Evolutionary conservation across 2,888 invertebrate species (phyloP).

Genomic region (Andrena praecox): DNA sequence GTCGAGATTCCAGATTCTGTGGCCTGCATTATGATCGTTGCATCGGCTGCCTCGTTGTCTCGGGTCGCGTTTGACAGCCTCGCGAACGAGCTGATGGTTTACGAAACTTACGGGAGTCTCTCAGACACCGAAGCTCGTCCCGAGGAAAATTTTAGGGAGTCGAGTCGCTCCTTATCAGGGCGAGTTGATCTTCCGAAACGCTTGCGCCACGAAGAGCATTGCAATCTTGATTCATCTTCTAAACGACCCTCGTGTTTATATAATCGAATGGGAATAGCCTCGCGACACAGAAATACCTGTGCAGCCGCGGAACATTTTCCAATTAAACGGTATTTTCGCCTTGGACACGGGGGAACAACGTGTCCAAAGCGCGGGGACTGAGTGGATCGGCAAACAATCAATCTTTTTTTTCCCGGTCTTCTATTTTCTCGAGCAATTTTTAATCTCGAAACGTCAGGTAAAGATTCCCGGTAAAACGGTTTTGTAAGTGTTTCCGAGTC

Average conservation of each 20-base stretch:
- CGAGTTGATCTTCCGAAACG: no score
- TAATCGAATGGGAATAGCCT: no score
- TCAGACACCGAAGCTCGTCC: not conserved
- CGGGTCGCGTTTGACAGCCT: not conserved
- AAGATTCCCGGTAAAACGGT: slow-evolving; percentile 46
- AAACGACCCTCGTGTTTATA: no score
- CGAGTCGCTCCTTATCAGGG: no score
- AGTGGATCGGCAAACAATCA: not conserved
- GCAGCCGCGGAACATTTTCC: not conserved
- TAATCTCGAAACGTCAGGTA: slow-evolving; percentile 38
- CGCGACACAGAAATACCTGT: no score
- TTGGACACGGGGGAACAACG: not conserved
- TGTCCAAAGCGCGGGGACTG: not conserved
- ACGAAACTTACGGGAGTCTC: not conserved
- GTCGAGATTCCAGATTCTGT: not conserved
- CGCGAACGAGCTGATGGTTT: not conserved
- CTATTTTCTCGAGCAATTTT: slow-evolving; percentile 29
- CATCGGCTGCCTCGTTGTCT: not conserved
- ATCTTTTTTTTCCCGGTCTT: slow-evolving; percentile 3
- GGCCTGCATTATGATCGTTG: not conserved
- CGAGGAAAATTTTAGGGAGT: not conserved
- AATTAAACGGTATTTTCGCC: not conserved
- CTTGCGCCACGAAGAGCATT: no score
- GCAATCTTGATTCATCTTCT: no score
- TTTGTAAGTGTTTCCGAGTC: slow-evolving; percentile 44